These are phyloP conservation scores for Lepus europaeus DNA, from an alignment of 2,113 vertebrate genomes.

Conservation along the genomic window DNA sequence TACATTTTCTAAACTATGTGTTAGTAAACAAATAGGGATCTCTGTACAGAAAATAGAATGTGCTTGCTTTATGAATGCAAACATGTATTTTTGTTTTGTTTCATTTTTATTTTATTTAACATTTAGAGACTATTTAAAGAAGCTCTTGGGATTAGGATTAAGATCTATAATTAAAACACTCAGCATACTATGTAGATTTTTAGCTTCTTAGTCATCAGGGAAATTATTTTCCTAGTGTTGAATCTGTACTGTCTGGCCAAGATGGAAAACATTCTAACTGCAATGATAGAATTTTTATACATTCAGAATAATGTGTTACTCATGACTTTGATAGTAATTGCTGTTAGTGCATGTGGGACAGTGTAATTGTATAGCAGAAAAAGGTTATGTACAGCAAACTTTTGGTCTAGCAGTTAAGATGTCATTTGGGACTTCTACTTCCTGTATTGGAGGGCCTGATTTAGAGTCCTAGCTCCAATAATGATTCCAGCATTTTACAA, in stretches of 20 bases:
- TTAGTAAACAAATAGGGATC: slow-evolving; percentile 86
- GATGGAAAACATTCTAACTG: background rate
- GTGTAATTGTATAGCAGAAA: background rate
- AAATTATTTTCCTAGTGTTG: slow-evolving; percentile 65
- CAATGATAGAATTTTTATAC: background rate
- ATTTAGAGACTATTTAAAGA: slow-evolving; percentile 65
- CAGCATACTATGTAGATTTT: background rate
- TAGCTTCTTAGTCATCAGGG: slow-evolving; percentile 41
- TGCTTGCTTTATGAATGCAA: background rate
- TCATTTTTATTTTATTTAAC: background rate
- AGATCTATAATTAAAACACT: slow-evolving; percentile 80
- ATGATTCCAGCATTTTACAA: too few relatives aligned
- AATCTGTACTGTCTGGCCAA: slow-evolving; percentile 1
- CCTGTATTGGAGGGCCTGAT: too few relatives aligned
- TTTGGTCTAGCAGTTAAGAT: too few relatives aligned
- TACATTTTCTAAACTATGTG: slow-evolving; percentile 81
- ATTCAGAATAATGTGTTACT: slow-evolving; percentile 5
- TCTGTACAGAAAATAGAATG: slow-evolving; percentile 75
- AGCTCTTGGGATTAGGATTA: slow-evolving; percentile 78
- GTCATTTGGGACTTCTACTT: too few relatives aligned
- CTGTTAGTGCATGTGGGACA: background rate
- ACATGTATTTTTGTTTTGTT: background rate
- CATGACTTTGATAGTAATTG: background rate
- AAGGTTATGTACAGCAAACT: too few relatives aligned
- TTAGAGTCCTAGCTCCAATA: too few relatives aligned